These are phyloP conservation scores for Apteryx mantelli DNA, from an alignment of 2,113 vertebrate genomes.

Conservation along the genomic window DNA sequence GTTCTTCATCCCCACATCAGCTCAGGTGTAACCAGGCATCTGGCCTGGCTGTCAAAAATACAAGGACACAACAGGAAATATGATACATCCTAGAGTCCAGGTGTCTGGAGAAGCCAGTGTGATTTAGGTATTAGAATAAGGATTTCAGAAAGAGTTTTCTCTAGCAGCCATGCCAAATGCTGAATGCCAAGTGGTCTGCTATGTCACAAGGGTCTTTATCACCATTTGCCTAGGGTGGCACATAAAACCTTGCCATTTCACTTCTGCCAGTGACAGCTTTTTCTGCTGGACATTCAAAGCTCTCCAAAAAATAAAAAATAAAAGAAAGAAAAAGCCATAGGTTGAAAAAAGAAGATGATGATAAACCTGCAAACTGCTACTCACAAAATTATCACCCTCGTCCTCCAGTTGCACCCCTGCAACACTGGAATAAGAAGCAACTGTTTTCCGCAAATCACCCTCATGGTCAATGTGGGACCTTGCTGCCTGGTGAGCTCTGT, in stretches of 20 bases:
- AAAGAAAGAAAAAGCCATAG: background rate
- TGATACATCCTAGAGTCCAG: rapidly evolving
- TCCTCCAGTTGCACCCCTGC: background rate
- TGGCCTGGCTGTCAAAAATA: background rate
- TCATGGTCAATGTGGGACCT: background rate
- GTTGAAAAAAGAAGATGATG: background rate
- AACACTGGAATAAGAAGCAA: background rate
- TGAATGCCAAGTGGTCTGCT: background rate
- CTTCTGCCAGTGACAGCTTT: background rate
- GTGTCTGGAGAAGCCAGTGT: background rate
- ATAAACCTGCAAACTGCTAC: background rate
- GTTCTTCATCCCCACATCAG: background rate
- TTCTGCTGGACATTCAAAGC: background rate
- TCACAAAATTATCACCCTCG: background rate
- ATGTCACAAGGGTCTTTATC: background rate
- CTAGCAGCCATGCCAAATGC: background rate
- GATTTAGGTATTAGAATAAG: background rate
- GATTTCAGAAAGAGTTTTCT: background rate
- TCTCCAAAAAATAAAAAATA: background rate
- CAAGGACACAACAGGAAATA: background rate
- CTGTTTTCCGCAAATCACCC: background rate
- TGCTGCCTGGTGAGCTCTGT: background rate
- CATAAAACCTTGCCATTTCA: background rate
- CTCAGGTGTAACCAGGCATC: background rate
- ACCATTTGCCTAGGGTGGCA: background rate